Conservation (phyloP, 2,888 invertebrate genomes). For the Rapana venosa region DNA sequence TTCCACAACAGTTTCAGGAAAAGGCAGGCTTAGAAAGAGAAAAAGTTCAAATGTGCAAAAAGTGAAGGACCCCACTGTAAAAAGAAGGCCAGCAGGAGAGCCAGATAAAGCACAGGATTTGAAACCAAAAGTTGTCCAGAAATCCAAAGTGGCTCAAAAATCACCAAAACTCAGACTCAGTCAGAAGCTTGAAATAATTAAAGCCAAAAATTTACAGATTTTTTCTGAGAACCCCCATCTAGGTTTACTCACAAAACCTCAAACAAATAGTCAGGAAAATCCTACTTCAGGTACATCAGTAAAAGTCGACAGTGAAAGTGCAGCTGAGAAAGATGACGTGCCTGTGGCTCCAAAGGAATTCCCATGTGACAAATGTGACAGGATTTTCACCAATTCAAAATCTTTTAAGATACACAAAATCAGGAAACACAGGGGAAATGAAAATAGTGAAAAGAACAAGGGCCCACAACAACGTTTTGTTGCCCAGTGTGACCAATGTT, state of each 20-base stretch:
- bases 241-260: not conserved
- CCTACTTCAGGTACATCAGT: not conserved
- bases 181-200: not conserved
- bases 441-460: not conserved
- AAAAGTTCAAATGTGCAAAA: not conserved
- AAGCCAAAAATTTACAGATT: not conserved
- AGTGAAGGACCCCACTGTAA: not conserved
- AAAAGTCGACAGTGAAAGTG: too few species aligned
- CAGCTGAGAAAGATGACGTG: not conserved
- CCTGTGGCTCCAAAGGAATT: not conserved
- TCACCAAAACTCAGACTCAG: not conserved
- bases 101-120: not conserved
- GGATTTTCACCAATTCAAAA: not conserved
- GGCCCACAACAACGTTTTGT: not conserved
- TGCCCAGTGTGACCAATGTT: not conserved
- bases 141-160: not conserved
- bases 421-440: not conserved
- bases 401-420: not conserved
- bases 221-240: not conserved
- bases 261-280: not conserved
- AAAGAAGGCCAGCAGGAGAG: not conserved
- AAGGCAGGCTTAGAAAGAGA: not conserved
- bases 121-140: not conserved
- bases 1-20: not conserved
- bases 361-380: not conserved